Evolutionary conservation across 2,113 vertebrate species (phyloP).

Genomic region (Mus spicilegus): DNA sequence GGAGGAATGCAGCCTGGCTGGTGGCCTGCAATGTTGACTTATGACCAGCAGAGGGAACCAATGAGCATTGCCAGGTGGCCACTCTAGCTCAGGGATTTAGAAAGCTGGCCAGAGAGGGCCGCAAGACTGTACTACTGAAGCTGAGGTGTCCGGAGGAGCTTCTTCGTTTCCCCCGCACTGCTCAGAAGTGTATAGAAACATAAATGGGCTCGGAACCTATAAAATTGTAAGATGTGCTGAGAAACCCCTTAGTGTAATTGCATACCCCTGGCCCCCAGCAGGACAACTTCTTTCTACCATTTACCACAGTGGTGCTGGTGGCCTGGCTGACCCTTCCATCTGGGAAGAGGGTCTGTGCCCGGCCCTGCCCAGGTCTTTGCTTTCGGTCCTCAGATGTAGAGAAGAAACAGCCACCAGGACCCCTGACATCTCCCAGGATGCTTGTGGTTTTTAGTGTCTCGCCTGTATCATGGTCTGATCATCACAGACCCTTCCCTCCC

Average conservation of each 20-base stretch:
- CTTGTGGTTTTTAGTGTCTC: rapidly evolving
- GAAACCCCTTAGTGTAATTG: neutral
- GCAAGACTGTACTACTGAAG: neutral
- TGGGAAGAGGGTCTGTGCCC: neutral
- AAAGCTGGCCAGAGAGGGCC: rapidly evolving
- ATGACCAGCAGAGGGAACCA: constrained; percentile 59
- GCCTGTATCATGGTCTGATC: neutral
- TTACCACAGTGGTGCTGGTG: neutral
- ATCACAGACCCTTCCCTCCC: neutral
- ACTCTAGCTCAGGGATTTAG: neutral
- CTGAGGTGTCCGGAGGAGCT: neutral
- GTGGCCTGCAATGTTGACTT: neutral
- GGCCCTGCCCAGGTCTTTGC: neutral
- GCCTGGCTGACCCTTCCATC: neutral
- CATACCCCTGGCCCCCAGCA: neutral
- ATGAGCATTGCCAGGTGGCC: neutral
- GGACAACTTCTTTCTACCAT: neutral
- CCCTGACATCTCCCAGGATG: rapidly evolving
- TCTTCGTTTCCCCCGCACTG: rapidly evolving
- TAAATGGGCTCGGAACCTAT: neutral
- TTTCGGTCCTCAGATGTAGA: neutral
- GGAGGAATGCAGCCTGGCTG: neutral
- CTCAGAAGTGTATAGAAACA: neutral
- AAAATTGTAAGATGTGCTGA: neutral
- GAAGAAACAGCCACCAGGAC: neutral